Percentiles rank a stretch among this genome's conserved stretches.
These are phyloP conservation scores for Catagonus wagneri DNA, from an alignment of 2,113 vertebrate species.

Conservation along the genomic window DNA sequence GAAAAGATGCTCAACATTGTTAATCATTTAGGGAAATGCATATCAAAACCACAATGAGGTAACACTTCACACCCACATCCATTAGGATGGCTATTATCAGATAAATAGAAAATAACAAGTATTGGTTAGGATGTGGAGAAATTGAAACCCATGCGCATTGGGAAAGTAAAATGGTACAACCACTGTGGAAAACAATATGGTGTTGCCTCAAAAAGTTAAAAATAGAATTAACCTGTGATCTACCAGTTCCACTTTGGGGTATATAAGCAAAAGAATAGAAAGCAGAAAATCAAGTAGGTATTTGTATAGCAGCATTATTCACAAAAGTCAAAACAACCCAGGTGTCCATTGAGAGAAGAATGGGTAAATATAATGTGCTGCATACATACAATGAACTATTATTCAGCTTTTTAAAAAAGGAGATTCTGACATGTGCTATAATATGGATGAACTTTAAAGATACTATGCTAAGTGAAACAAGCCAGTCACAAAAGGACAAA, in stretches of 20 bases:
- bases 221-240: slow-evolving; percentile 3
- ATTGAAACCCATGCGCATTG: background rate
- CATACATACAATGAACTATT: background rate
- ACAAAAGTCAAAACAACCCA: background rate
- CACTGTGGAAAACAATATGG: background rate
- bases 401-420: background rate
- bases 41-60: background rate
- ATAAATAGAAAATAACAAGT: background rate
- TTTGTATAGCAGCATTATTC: background rate
- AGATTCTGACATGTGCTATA: background rate
- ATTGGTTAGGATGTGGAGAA: background rate
- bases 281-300: background rate
- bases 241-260: background rate
- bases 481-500: background rate
- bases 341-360: background rate
- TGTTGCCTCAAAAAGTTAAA: background rate
- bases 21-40: slow-evolving; percentile 20
- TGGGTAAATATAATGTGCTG: background rate
- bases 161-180: background rate
- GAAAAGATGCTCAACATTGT: background rate
- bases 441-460: background rate
- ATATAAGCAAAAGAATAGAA: background rate
- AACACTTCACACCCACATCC: background rate
- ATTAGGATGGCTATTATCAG: background rate
- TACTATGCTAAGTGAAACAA: slow-evolving; percentile 9